Percentiles rank a stretch among this genome's conserved stretches.
Evolutionary conservation across 1,140 invertebrate species (phyloP).

Genomic region (Sycophaga agraensis): DNA sequence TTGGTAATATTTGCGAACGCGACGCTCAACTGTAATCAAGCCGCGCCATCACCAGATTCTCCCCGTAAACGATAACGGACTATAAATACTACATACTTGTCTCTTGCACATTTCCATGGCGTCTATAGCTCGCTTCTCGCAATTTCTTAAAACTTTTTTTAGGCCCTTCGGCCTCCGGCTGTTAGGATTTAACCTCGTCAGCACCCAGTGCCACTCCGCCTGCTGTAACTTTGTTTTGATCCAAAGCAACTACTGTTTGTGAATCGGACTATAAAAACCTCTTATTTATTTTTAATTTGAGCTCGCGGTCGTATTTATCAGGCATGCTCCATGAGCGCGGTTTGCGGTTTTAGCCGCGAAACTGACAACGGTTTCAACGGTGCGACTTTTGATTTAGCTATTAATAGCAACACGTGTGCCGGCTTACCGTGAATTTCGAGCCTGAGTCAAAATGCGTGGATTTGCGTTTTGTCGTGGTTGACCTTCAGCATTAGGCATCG

Average conservation of each 20-base stretch:
- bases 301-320: neutral
- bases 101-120: too few species aligned
- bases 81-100: too few species aligned
- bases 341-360: constrained; percentile 5
- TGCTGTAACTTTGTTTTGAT: neutral
- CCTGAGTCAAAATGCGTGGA: constrained; percentile 40
- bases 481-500: neutral
- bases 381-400: neutral
- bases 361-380: neutral
- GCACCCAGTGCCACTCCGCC: neutral
- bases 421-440: neutral
- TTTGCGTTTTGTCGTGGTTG: constrained; percentile 1
- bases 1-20: too few species aligned
- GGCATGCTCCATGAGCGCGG: neutral
- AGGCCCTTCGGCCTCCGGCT: neutral
- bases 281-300: neutral
- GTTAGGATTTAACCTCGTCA: too few species aligned
- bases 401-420: neutral
- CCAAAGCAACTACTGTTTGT: too few species aligned
- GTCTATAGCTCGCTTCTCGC: too few species aligned
- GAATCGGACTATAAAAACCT: constrained; percentile 4
- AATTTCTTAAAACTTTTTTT: too few species aligned
- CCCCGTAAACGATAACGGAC: too few species aligned
- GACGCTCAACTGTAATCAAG: too few species aligned
- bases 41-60: too few species aligned